Base-by-base conservation (phyloP, 2,113 vertebrate species). In the Perognathus longimembris region DNA sequence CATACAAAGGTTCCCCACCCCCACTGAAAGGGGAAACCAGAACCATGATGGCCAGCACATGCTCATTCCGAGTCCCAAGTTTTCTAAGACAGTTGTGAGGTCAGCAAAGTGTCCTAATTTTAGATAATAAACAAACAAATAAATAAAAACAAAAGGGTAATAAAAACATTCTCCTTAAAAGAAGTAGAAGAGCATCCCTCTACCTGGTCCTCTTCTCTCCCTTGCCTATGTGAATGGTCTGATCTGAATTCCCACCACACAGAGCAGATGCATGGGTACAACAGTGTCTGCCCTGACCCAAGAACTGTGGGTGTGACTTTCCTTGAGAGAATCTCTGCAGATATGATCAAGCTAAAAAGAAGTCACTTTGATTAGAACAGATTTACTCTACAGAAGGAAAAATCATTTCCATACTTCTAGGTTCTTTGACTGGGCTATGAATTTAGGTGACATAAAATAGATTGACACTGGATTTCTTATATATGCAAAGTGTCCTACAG, bases 231-330 rank as follows among this genome's bases (percentile, higher is more conserved):
- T 22, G 57, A 76, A 74, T 10, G 36, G 66, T 22, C 50, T 28
- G 34, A 30, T 67, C 75, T 21, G 2, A 63, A 50, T 11, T 10
- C 4, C 20, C n/a, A 50, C 17, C 61, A 89, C 0, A 32, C 50
- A 30, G 76, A 66, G 30, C 34, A 24, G 17, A 75, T 17, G 22
- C 6, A 34, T 18, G 21, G n/a, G 21, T 1, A 12, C 32, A 80
- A 76, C 0, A 10, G n/a, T 12, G 22, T 26, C 2, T 17, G 0
- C 20, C 28, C 15, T 0, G 14, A 12, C 40, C 21, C 70, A 14
- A 2, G 40, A 74, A 66, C 38, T 78, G 26, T 28, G 74, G 71
- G 28, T 15, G 5, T 22, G 59, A 45, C 70, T 64, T 87, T 28
- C 28, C 42, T 22, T 76, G 59, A 38, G 42, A n/a, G 70, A 64